A percentile compares a stretch with the other conserved stretches of the same genome.
phyloP scores from a whole-genome alignment of 2,888 invertebrate species.

The Oscheius sp. region DNA sequence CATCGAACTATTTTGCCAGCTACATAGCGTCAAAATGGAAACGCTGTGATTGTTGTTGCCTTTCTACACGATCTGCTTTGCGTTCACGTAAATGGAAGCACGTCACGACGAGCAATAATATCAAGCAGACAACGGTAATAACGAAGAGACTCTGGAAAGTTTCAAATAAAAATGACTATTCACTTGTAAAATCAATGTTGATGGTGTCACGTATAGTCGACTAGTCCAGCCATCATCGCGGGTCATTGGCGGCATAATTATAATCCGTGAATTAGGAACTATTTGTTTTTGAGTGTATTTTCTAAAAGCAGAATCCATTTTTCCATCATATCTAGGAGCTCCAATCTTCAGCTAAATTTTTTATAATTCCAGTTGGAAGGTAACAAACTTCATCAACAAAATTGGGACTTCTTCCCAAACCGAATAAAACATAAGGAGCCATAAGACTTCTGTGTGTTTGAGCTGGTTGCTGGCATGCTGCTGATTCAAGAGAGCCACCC shows the following conservation, averaged over 20 bases:
- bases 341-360: constrained; percentile 41
- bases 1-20: background rate
- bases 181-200: constrained; percentile 62
- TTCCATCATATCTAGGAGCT: constrained; percentile 44
- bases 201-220: constrained; percentile 69
- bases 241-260: constrained; percentile 84
- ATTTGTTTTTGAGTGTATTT: constrained; percentile 51
- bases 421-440: constrained; percentile 92
- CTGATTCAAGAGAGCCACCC: constrained; percentile 52
- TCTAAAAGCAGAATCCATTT: constrained; percentile 41
- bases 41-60: constrained; percentile 66
- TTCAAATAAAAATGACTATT: background rate
- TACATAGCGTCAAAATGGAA: constrained; percentile 71
- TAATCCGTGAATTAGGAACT: constrained; percentile 96
- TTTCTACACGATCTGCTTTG: constrained; percentile 64
- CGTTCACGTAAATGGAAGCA: constrained; percentile 65
- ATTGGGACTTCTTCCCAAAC: constrained; percentile 95
- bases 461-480: constrained; percentile 56
- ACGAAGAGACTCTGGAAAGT: constrained; percentile 49
- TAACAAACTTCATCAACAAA: constrained; percentile 78
- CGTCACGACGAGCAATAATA: constrained; percentile 63
- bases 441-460: constrained; percentile 79
- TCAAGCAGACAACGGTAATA: constrained; percentile 61
- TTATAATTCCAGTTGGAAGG: constrained; percentile 3
- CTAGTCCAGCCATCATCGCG: constrained; percentile 55